phyloP scores from a whole-genome alignment of 2,888 invertebrate genomes.

The Eilema depressum region DNA sequence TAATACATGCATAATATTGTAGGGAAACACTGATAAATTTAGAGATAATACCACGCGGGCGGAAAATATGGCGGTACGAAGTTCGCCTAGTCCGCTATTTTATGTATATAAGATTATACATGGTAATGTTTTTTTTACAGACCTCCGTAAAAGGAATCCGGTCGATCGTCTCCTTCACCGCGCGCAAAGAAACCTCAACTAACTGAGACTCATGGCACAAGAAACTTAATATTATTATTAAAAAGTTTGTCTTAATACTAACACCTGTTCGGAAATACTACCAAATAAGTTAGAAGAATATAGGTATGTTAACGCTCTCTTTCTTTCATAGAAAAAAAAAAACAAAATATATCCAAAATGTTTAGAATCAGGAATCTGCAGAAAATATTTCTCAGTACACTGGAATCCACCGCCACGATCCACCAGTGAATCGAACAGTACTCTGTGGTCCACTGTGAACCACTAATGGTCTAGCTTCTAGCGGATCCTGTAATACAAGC shows the following conservation, averaged over 20 bases:
- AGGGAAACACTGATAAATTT: no score
- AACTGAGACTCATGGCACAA: conserved; percentile 28
- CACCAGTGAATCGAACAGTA: no score
- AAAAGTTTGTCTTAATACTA: neutral
- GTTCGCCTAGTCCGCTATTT: no score
- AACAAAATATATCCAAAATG: neutral
- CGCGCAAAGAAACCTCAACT: conserved; percentile 87
- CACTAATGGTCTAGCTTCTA: no score
- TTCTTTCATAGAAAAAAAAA: neutral
- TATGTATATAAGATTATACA: no score
- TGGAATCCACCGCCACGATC: no score
- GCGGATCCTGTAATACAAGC: no score
- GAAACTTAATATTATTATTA: neutral
- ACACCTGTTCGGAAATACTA: neutral
- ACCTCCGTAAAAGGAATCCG: conserved; percentile 95
- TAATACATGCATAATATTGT: no score
- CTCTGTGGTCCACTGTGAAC: no score
- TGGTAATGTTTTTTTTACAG: conserved; percentile 78
- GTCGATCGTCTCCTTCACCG: conserved; percentile 94
- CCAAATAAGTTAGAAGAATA: neutral
- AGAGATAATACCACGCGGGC: no score
- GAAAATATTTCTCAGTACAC: no score
- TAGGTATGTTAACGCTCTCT: neutral
- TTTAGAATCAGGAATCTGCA: neutral
- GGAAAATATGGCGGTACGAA: no score